Percentiles rank a stretch among this genome's conserved stretches.
Evolutionary conservation across 2,113 vertebrate species (phyloP).

Genomic region (Prionailurus bengalensis): DNA sequence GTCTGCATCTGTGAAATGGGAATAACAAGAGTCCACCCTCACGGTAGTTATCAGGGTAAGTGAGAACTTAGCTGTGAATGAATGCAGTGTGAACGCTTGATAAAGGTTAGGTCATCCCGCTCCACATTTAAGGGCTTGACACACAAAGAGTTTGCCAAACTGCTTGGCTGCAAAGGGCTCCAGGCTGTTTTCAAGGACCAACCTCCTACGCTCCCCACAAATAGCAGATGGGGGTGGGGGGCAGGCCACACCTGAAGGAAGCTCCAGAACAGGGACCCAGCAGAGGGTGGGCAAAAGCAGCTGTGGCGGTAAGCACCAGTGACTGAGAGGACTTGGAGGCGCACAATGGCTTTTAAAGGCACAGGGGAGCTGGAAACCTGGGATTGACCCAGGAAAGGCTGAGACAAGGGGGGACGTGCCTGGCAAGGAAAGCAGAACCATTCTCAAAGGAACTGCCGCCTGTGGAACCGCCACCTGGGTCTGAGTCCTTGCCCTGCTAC

Average conservation of each 20-base stretch:
- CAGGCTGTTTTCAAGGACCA: not conserved
- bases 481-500: not conserved
- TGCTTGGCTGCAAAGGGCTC: not conserved
- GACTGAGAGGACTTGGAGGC: not conserved
- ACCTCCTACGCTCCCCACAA: rapidly evolving
- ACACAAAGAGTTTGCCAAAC: not conserved
- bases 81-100: rapidly evolving
- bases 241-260: not conserved
- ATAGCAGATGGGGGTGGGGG: not conserved
- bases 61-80: not conserved
- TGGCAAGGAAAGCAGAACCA: not conserved
- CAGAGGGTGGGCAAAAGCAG: not conserved
- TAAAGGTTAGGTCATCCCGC: not conserved
- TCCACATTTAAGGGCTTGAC: not conserved
- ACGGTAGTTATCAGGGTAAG: not conserved
- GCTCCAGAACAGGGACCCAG: not conserved
- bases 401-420: not conserved
- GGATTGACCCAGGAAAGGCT: not conserved
- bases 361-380: not conserved
- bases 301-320: not conserved
- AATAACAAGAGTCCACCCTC: not conserved
- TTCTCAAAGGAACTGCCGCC: not conserved
- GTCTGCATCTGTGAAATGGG: not conserved
- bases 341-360: not conserved
- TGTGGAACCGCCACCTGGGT: not conserved